Evolutionary conservation across 2,797 vertebrate species (phyloP).

Genomic region (Naso thynnoides): DNA sequence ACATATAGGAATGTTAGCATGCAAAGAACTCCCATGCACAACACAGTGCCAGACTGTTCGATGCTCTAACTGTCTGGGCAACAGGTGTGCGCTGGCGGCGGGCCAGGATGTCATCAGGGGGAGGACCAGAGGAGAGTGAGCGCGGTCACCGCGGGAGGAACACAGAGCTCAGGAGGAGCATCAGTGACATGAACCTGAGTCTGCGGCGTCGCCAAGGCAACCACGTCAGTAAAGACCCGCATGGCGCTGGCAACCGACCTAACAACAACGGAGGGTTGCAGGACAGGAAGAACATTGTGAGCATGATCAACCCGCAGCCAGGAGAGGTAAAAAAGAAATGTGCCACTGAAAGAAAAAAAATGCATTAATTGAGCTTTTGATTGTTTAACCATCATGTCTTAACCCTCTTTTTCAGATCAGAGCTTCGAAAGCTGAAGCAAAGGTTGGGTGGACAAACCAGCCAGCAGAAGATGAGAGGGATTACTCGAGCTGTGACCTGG

Average conservation of each 20-base stretch:
- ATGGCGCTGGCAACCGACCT: conserved; percentile 56
- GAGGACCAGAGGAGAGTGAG: conserved; percentile 83
- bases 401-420: conserved; percentile 67
- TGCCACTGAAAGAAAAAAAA: background rate
- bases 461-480: conserved; percentile 80
- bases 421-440: conserved; percentile 73
- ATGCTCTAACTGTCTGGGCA: conserved; percentile 30
- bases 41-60: conserved; percentile 8
- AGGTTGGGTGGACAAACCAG: conserved; percentile 79
- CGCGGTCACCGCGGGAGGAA: conserved; percentile 89
- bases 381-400: conserved; percentile 6
- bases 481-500: conserved; percentile 87
- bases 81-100: conserved; percentile 83
- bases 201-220: conserved; percentile 88
- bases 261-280: conserved; percentile 70
- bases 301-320: conserved; percentile 86
- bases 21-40: background rate
- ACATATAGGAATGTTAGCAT: conserved; percentile 2
- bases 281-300: conserved; percentile 90
- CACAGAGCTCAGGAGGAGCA: conserved; percentile 90
- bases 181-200: conserved; percentile 94
- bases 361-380: background rate
- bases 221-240: conserved; percentile 74
- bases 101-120: conserved; percentile 88
- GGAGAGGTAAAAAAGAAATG: conserved; percentile 78